Base-by-base conservation (phyloP, 2,888 invertebrate genomes). In the Odiellus spinosus region DNA sequence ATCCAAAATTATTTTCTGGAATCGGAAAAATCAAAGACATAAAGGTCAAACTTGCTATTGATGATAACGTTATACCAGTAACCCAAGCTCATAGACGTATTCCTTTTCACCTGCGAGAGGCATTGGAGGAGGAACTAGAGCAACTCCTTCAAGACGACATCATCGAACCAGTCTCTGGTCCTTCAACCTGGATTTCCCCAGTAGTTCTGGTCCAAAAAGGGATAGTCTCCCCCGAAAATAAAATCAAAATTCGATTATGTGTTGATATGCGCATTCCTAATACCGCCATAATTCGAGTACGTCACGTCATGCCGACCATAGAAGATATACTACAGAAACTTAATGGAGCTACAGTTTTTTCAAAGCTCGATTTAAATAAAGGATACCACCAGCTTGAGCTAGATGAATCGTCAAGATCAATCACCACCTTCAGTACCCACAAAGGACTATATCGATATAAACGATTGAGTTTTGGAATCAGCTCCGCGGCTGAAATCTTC, bases 301-400 rank as follows among this genome's bases (percentile, higher is more conserved):
- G 35, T 2, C 35, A 35, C 14, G n/a, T 4, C 1, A 35, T 35
- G n/a, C 14, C 3, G 4, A 35, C 35, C 12, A 14, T 4, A 35
- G 4, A 35, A n/a, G 4, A 35, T 12, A 35, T 3, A 14, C 14
- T 4, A 4, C 35, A 35, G n/a, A 35, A 35, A 3, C 12, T 51
- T 10, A 45, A 46, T 32, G 48, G 48, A 3, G 18, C 36, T 3
- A 41, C 17, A 8, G 46, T 46, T 6, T 61, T 59, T 35, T 50
- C 55, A n/a, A 61, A 63, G 50, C 49, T 64, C 2, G 64, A 65
- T 47, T 46, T 64, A 2, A 59, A 59, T 40, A 53, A 59, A 21
- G 64, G 61, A 2, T 65, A 61, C 50, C 64, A 66, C 51, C 64
- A 66, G 48, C 47, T 65, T 2, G 59, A 61, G 48, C 51, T 66